Base-by-base conservation (phyloP, 1,140 invertebrate genomes). In the Zaprionus kolodkinae region DNA sequence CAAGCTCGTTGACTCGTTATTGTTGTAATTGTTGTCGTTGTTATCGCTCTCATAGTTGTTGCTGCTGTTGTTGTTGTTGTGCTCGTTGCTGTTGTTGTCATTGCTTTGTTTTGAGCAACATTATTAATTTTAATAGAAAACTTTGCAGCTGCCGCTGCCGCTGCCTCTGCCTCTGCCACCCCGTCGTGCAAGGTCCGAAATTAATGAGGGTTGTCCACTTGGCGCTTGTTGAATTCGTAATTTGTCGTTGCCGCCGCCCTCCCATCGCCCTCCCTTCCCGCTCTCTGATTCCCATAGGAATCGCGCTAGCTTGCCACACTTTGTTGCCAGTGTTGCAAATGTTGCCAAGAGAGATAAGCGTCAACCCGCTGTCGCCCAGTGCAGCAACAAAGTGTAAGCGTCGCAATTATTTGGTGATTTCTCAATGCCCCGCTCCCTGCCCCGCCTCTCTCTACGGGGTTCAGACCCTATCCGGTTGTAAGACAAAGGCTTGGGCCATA, bases 91-190 rank as follows among this genome's bases (percentile, higher is more conserved):
- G 72, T 65, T 83, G 71, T 75, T 83, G 64, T 57, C 60, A 38
- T 76, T 72, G 69, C 77, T 80, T 84, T 79, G 72, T 85, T 79
- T 89, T 81, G 54, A 74, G 86, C 64, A 89, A 86, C 86, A 89
- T 89, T 89, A 89, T 89, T 89, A 89, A 89, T 89, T 89, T 89
- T 89, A 89, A 89, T 89, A 89, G 85, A 90, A 89, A 89, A 90
- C 81, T 85, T 90, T 74, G 56, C 57, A 59, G 72, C 45, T 33
- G 27, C 68, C 33, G 9, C 33, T 27, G 6, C 21, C 21, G 72
- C 45, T 33, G 27, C 68, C 33, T 5, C 33, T 27, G 6, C 21
- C 21, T 21, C 21, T 21, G 21, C 21, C 21, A 21, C 36, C 38
- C n/a, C 55, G 15, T 7, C 56, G 11, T 43, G 10, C 36, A 36